A percentile compares a stretch with the other conserved stretches of the same genome.
Conservation (phyloP, 2,113 vertebrate species). For the Aegypius monachus region DNA sequence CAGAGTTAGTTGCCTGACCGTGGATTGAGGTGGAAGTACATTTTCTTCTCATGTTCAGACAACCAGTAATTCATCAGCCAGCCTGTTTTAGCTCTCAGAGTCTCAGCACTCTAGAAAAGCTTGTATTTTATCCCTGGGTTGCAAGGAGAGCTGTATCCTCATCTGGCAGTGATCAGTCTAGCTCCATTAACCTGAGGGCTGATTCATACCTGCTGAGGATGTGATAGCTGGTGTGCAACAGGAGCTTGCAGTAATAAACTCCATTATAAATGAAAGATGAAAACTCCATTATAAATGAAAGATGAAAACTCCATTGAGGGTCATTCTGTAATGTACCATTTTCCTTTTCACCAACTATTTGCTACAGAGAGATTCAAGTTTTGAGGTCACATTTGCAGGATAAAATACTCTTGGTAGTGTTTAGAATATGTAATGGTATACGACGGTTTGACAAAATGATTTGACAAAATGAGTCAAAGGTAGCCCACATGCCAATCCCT, state of each 20-base stretch:
- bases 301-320: not conserved
- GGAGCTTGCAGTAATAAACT: not conserved
- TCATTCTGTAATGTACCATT: not conserved
- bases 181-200: not conserved
- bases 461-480: not conserved
- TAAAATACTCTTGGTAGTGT: not conserved
- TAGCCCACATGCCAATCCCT: not conserved
- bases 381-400: not conserved
- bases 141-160: not conserved
- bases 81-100: not conserved
- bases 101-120: not conserved
- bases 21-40: not conserved
- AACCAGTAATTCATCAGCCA: not conserved
- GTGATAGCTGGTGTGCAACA: not conserved
- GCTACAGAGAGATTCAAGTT: not conserved
- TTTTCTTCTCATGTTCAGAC: not conserved
- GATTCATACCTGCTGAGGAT: not conserved
- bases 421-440: not conserved
- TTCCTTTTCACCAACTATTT: not conserved
- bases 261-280: not conserved
- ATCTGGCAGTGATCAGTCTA: not conserved
- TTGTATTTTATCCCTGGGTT: not conserved
- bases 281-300: not conserved
- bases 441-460: accelerated
- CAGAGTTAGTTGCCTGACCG: not conserved